These are phyloP conservation scores for Sipha flava DNA, from an alignment of 1,140 invertebrate species.

Conservation along the genomic window DNA sequence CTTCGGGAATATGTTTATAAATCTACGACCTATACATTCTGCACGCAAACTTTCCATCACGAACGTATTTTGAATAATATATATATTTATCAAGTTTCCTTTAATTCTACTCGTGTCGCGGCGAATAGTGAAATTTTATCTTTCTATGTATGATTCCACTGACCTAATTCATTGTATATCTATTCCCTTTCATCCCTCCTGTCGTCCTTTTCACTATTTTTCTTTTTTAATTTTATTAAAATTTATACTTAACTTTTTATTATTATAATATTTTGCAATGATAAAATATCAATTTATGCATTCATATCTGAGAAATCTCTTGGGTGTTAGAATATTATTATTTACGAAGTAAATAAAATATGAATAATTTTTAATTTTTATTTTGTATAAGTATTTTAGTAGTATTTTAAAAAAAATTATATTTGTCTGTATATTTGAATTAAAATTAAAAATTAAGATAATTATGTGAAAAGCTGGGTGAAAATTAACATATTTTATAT, in stretches of 20 bases:
- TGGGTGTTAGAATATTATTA: too few relatives aligned
- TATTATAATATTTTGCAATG: not conserved
- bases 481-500: too few relatives aligned
- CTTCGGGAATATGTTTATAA: not conserved
- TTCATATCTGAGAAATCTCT: too few relatives aligned
- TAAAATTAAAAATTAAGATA: too few relatives aligned
- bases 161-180: not conserved
- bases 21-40: not conserved
- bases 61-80: conserved; percentile 30
- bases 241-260: not conserved
- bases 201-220: not conserved
- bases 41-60: conserved; percentile 25
- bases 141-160: not conserved
- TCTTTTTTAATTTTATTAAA: not conserved
- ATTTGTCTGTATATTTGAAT: too few relatives aligned
- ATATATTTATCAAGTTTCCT: conserved; percentile 10
- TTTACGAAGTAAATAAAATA: too few relatives aligned
- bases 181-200: not conserved
- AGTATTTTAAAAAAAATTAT: too few relatives aligned
- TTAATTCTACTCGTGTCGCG: conserved; percentile 9
- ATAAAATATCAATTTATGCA: too few relatives aligned
- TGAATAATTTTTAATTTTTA: too few relatives aligned
- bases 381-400: too few relatives aligned
- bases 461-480: too few relatives aligned
- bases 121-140: not conserved